Evolutionary conservation across 2,113 vertebrate genomes (phyloP).

Genomic region (Leucoraja erinaceus): DNA sequence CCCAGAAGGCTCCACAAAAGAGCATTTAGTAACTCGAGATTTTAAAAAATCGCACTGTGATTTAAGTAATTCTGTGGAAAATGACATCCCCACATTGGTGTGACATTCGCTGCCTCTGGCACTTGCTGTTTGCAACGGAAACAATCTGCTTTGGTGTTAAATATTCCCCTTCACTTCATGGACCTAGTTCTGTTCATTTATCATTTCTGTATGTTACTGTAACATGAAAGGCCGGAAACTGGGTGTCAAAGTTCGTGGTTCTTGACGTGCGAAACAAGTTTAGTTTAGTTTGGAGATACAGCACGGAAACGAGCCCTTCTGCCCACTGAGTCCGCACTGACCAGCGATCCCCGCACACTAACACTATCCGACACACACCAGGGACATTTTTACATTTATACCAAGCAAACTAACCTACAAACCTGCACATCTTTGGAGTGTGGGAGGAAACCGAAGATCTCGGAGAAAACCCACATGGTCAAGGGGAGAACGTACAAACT

Average conservation of each 20-base stretch:
- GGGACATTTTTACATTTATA: too few relatives aligned
- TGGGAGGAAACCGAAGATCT: too few relatives aligned
- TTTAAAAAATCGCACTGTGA: not conserved
- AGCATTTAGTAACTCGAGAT: not conserved
- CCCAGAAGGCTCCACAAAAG: constrained; percentile 7
- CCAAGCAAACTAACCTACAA: too few relatives aligned
- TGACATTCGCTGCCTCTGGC: not conserved
- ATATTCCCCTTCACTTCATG: not conserved
- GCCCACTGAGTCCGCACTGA: too few relatives aligned
- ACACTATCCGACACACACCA: too few relatives aligned
- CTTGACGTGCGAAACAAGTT: too few relatives aligned
- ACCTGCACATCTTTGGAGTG: too few relatives aligned
- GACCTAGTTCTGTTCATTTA: not conserved
- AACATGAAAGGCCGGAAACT: not conserved
- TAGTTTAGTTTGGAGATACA: too few relatives aligned
- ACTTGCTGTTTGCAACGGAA: not conserved
- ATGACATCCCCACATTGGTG: not conserved
- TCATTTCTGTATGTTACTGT: not conserved
- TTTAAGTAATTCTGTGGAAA: not conserved
- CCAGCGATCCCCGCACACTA: too few relatives aligned
- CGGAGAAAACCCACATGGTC: too few relatives aligned
- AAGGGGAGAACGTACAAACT: too few relatives aligned
- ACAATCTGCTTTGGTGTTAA: not conserved
- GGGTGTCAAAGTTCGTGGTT: not conserved
- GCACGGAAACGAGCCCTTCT: too few relatives aligned